These are phyloP conservation scores for Neopipo cinnamomea DNA, from an alignment of 2,113 vertebrate species.

Conservation along the genomic window DNA sequence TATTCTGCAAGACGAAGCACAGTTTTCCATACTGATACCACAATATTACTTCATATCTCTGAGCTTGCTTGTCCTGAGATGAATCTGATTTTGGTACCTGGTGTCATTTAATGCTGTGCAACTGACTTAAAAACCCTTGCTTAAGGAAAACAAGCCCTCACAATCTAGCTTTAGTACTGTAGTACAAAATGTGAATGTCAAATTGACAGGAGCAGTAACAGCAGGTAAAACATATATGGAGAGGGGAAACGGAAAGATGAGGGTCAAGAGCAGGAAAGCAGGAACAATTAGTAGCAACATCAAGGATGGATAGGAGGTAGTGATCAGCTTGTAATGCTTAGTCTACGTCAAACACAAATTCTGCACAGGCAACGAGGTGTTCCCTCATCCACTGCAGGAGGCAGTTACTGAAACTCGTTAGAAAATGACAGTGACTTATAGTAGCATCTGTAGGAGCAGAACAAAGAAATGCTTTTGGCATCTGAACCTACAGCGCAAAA, in stretches of 20 bases:
- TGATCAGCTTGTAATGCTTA: neutral
- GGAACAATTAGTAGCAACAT: neutral
- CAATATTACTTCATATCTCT: neutral
- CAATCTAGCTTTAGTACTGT: neutral
- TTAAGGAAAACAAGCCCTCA: neutral
- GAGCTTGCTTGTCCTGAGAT: neutral
- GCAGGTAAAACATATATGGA: neutral
- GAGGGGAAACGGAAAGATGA: neutral
- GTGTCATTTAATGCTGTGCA: neutral
- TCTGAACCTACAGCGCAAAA: neutral
- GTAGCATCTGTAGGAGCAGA: neutral
- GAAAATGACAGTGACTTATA: constrained; percentile 21
- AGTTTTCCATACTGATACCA: neutral
- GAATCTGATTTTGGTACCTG: neutral
- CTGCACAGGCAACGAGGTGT: neutral
- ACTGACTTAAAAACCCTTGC: neutral
- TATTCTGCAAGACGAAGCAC: neutral
- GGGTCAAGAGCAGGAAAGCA: neutral
- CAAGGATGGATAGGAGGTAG: neutral
- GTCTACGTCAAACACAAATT: neutral
- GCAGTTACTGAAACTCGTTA: constrained; percentile 7
- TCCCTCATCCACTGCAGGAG: neutral
- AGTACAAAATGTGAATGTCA: neutral
- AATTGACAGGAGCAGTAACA: neutral
- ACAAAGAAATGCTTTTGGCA: constrained; percentile 35